Conservation (phyloP, 2,888 invertebrate genomes). For the Alcis repandata region DNA sequence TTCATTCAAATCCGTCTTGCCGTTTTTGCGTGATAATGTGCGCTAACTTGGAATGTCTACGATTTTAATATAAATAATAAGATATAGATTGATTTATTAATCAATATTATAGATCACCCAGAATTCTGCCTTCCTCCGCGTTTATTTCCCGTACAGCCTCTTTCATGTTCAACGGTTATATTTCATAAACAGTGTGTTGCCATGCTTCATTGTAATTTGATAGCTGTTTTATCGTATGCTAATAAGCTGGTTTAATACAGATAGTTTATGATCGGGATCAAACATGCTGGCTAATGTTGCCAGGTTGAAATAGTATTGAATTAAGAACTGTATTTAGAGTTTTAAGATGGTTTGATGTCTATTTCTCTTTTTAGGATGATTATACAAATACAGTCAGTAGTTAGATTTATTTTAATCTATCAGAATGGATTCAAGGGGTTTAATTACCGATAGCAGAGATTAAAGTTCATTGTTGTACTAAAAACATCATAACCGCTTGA, state of each 20-base stretch:
- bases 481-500: too few relatives aligned
- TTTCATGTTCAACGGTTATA: constrained; percentile 67
- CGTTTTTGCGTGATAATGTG: too few relatives aligned
- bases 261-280: constrained; percentile 62
- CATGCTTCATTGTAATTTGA: constrained; percentile 74
- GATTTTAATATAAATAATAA: neutral
- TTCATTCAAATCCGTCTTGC: too few relatives aligned
- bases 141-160: constrained; percentile 51
- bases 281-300: constrained; percentile 39
- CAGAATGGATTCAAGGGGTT: too few relatives aligned
- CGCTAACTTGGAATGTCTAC: too few relatives aligned
- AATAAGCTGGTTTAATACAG: constrained; percentile 67
- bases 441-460: too few relatives aligned
- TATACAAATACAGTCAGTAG: too few relatives aligned
- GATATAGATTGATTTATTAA: neutral
- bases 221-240: constrained; percentile 56
- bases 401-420: too few relatives aligned
- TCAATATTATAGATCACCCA: constrained; percentile 21
- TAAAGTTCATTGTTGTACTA: too few relatives aligned
- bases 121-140: constrained; percentile 18
- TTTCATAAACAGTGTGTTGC: constrained; percentile 68
- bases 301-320: constrained; percentile 6
- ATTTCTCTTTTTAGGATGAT: too few relatives aligned
- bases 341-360: too few relatives aligned
- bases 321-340: neutral